phyloP scores from a whole-genome alignment of 2,888 invertebrate genomes.

The Trachelus iudaicus region DNA sequence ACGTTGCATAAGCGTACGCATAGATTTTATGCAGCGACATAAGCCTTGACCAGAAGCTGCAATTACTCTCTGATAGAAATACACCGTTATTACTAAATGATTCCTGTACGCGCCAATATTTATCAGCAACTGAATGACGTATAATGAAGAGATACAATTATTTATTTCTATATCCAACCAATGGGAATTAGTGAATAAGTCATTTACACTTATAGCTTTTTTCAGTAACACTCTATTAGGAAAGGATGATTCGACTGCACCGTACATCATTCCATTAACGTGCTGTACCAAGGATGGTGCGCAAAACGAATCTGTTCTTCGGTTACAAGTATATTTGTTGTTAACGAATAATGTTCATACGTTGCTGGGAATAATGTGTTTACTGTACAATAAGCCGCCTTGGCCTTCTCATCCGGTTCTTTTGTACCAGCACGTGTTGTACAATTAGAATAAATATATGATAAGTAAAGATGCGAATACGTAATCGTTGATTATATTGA shows the following conservation, averaged over 20 bases:
- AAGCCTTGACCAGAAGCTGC: conserved; percentile 17
- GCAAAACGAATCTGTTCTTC: background rate
- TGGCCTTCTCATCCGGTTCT: background rate
- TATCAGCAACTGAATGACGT: background rate
- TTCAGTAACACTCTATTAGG: background rate
- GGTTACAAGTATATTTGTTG: background rate
- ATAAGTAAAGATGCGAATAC: background rate
- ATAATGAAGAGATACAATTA: background rate
- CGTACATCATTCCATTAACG: background rate
- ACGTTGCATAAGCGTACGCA: conserved; percentile 11
- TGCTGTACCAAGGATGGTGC: background rate
- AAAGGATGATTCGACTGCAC: background rate
- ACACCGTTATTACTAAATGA: conserved; percentile 7
- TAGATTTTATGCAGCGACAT: conserved; percentile 10
- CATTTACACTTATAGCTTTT: background rate
- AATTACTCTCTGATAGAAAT: conserved; percentile 10
- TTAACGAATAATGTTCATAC: background rate
- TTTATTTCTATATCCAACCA: background rate
- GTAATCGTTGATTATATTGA: background rate
- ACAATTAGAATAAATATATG: background rate
- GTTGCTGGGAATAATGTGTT: background rate
- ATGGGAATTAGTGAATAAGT: background rate
- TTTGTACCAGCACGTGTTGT: background rate
- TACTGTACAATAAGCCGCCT: background rate
- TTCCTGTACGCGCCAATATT: background rate